Percentiles rank a stretch among this genome's conserved stretches.
phyloP scores from a whole-genome alignment of 2,113 vertebrate genomes.

The Phaethornis superciliosus region DNA sequence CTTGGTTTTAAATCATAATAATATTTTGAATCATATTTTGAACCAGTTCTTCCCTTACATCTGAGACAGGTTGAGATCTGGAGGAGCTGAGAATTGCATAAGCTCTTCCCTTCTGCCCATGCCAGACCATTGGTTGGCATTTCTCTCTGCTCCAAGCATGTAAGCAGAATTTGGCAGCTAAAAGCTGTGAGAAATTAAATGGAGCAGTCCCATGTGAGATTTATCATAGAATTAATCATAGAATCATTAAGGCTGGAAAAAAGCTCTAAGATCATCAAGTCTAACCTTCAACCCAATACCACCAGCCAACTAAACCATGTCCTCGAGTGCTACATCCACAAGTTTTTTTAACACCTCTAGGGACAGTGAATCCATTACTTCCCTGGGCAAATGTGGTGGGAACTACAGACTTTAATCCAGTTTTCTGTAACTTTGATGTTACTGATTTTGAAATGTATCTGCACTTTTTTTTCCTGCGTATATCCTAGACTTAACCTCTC shows the following conservation, averaged over 20 bases:
- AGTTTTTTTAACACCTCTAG: too few species aligned
- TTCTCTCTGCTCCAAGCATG: neutral
- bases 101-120: neutral
- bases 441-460: neutral
- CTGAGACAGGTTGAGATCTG: rapidly evolving
- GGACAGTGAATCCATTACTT: too few species aligned
- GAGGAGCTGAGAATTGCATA: neutral
- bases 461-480: neutral
- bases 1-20: neutral
- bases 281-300: too few species aligned
- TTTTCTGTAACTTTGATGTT: neutral
- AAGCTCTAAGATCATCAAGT: too few species aligned
- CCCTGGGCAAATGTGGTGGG: neutral
- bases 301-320: too few species aligned
- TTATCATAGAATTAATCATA: too few species aligned
- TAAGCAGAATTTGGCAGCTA: neutral
- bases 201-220: neutral
- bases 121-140: rapidly evolving
- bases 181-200: neutral
- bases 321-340: too few species aligned
- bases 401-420: neutral
- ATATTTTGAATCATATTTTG: neutral
- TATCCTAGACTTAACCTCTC: neutral
- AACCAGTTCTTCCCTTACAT: neutral
- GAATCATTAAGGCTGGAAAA: too few species aligned